These are phyloP conservation scores for Aporrectodea caliginosa DNA, from an alignment of 1,140 invertebrate genomes.

Conservation along the genomic window DNA sequence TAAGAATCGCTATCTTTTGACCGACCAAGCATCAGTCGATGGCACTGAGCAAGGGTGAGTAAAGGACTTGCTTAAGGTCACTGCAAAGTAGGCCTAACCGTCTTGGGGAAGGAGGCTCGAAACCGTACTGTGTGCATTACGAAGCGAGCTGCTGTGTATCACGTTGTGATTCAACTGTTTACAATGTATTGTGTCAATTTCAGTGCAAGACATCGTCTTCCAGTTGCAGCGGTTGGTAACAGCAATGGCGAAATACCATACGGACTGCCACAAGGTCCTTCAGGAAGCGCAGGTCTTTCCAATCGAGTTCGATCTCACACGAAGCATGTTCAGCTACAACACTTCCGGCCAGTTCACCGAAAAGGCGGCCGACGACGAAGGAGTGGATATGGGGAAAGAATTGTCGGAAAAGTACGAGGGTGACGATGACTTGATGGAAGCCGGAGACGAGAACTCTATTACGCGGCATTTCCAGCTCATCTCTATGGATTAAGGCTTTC, in stretches of 20 bases:
- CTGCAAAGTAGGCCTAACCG: no score
- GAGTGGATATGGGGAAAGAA: background rate
- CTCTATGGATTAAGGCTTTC: no score
- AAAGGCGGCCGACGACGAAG: background rate
- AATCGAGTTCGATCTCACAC: slow-evolving; percentile 90
- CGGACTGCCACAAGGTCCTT: slow-evolving; percentile 61
- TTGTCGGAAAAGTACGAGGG: background rate
- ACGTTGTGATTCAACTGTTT: background rate
- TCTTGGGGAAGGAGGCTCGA: no score
- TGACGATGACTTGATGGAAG: no score
- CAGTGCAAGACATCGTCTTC: slow-evolving; percentile 82
- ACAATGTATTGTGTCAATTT: slow-evolving; percentile 33
- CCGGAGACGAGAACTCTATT: no score
- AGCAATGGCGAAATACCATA: slow-evolving; percentile 72
- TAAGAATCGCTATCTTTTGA: no score
- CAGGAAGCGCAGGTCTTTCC: slow-evolving; percentile 80
- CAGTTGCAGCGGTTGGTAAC: slow-evolving; percentile 76
- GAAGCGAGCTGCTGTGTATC: no score
- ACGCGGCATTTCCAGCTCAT: no score
- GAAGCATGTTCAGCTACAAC: slow-evolving; percentile 57
- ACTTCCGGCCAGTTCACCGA: slow-evolving; percentile 11
- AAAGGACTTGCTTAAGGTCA: no score
- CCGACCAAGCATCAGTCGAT: no score
- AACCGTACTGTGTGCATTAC: no score
- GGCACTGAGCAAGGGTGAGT: no score